A percentile compares a stretch with the other conserved stretches of the same genome.
Conservation (phyloP, 2,888 invertebrate species). For the Fragum whitleyi region DNA sequence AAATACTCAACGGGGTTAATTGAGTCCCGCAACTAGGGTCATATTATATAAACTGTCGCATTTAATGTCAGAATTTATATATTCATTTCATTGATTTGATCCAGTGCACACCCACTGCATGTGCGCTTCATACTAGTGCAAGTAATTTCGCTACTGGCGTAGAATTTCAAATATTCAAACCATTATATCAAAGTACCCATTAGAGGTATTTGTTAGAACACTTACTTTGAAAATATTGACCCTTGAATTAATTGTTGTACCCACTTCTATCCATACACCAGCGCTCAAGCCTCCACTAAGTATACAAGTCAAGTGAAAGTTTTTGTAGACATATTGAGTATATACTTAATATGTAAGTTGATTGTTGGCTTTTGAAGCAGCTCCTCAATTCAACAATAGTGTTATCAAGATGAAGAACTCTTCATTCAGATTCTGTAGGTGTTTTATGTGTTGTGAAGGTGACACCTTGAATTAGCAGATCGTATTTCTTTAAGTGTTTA, state of each 20-base stretch:
- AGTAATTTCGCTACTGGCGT: no score
- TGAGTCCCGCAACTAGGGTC: no score
- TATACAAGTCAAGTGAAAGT: not conserved
- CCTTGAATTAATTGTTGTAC: slow-evolving; percentile 23
- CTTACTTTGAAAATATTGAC: slow-evolving; percentile 20
- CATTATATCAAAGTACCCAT: not conserved
- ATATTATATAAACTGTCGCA: no score
- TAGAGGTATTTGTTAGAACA: not conserved
- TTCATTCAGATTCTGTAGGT: not conserved
- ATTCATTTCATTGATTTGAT: no score
- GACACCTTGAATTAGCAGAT: no score
- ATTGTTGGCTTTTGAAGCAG: not conserved
- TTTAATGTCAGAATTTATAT: no score
- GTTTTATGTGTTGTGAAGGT: not conserved
- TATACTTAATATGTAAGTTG: not conserved
- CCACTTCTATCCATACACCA: not conserved
- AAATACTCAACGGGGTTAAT: no score
- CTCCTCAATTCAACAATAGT: not conserved
- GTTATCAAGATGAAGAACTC: not conserved
- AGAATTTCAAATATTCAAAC: not conserved
- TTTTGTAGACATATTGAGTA: not conserved
- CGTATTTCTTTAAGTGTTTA: no score
- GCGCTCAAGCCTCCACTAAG: slow-evolving; percentile 11
- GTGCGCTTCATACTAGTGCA: no score
- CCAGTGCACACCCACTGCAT: no score